phyloP scores from a whole-genome alignment of 2,113 vertebrate genomes.

The Heteronetta atricapilla region DNA sequence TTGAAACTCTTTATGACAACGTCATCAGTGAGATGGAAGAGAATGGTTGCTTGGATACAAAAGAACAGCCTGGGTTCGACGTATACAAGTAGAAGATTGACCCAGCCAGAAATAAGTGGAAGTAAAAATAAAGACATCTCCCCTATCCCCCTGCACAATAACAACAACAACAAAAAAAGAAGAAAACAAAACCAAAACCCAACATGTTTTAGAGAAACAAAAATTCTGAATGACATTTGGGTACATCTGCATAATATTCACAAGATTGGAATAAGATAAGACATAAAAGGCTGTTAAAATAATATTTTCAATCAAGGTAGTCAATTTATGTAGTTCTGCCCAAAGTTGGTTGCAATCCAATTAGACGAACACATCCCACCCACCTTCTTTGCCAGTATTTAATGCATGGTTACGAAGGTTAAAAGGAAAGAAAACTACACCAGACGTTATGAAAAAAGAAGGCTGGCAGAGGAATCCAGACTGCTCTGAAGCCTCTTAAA shows the following conservation, averaged over 20 bases:
- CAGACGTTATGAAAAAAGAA: neutral
- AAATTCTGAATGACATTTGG: neutral
- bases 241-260: neutral
- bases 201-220: neutral
- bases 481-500: neutral
- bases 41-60: neutral
- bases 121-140: neutral
- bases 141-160: no score
- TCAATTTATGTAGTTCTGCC: neutral
- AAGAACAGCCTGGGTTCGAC: neutral
- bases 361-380: neutral
- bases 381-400: neutral
- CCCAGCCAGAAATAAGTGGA: neutral
- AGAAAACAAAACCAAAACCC: neutral
- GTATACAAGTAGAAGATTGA: neutral
- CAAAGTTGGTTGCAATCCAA: neutral
- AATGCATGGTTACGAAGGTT: neutral
- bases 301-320: neutral
- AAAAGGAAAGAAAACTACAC: neutral
- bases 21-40: neutral
- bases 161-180: neutral
- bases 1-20: neutral
- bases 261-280: neutral
- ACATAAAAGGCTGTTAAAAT: neutral
- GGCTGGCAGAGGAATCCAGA: neutral